These are phyloP conservation scores for Lacerta bilineata DNA, from an alignment of 2,797 vertebrate genomes.

Conservation along the genomic window DNA sequence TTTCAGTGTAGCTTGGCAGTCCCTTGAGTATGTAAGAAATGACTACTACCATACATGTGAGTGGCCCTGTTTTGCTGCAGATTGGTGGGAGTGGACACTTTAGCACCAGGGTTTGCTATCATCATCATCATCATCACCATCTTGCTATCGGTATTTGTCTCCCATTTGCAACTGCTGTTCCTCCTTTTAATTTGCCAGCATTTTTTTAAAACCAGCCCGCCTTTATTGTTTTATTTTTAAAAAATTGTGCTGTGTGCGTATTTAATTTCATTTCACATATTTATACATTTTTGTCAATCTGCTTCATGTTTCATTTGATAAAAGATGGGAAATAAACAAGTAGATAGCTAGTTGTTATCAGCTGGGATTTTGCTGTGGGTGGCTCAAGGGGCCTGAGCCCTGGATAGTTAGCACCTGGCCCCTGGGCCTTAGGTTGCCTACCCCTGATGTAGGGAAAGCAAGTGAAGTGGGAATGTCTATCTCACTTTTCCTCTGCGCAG, in stretches of 20 bases:
- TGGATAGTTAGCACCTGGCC: no score
- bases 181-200: not conserved
- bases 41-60: not conserved
- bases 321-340: not conserved
- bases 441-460: no score
- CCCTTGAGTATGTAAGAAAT: not conserved
- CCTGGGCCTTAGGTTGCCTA: no score
- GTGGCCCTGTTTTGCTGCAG: not conserved
- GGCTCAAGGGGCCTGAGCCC: no score
- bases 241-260: not conserved
- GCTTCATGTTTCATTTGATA: not conserved
- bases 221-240: not conserved
- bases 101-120: not conserved
- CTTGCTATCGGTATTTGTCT: not conserved
- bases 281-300: not conserved
- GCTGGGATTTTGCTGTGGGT: no score
- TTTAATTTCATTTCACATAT: not conserved
- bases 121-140: not conserved
- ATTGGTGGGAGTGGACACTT: not conserved
- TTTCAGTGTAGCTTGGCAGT: not conserved
- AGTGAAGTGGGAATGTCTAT: not conserved
- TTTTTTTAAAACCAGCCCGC: not conserved
- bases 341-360: no score
- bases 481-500: no score
- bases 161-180: not conserved